These are phyloP conservation scores for Sialia sialis DNA, from an alignment of 2,113 vertebrate species.

Conservation along the genomic window DNA sequence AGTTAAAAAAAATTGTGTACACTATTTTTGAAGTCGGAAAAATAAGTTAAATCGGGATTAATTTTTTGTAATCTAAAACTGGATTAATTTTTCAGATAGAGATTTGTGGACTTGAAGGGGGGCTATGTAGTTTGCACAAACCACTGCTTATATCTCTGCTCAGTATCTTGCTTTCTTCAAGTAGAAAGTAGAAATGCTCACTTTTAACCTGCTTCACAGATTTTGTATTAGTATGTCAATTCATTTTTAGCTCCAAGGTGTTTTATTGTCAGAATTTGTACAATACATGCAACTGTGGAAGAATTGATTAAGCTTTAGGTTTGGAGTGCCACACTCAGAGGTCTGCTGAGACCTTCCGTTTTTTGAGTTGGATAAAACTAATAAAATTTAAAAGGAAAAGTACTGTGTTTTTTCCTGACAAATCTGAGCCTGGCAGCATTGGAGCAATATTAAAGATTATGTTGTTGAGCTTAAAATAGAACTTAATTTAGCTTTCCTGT, in stretches of 20 bases:
- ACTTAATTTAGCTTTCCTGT: neutral
- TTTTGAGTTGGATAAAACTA: neutral
- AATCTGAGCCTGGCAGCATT: neutral
- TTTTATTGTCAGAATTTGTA: neutral
- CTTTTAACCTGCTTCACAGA: neutral
- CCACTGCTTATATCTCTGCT: neutral
- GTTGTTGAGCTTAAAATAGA: neutral
- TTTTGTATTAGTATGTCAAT: neutral
- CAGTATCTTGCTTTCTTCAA: neutral
- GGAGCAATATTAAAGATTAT: neutral
- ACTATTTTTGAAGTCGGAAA: neutral
- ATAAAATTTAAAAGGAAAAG: neutral
- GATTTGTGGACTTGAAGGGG: neutral
- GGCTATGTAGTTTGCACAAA: neutral
- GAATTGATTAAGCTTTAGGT: neutral
- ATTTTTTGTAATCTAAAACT: neutral
- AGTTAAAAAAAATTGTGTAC: neutral
- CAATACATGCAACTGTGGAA: neutral
- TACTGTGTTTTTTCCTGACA: neutral
- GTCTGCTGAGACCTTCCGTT: neutral
- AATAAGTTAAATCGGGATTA: neutral
- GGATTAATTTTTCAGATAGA: conserved; percentile 6
- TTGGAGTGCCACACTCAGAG: neutral
- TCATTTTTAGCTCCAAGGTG: neutral
- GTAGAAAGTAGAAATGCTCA: neutral